Evolutionary conservation across 2,888 invertebrate genomes (phyloP).

Genomic region (Noctua comes): DNA sequence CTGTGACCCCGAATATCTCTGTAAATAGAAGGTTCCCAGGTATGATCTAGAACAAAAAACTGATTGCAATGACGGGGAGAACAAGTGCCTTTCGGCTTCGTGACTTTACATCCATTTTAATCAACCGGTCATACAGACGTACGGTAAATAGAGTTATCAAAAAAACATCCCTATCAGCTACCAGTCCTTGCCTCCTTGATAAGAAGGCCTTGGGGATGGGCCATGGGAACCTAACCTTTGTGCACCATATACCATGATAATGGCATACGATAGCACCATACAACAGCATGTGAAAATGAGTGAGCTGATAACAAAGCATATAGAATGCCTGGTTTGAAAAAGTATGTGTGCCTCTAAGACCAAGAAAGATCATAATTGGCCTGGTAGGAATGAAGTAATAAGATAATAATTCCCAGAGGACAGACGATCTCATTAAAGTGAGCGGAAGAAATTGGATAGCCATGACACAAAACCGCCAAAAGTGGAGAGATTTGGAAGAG

Average conservation of each 20-base stretch:
- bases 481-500: no score
- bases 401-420: background rate
- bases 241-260: slow-evolving; percentile 8
- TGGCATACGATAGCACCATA: background rate
- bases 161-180: background rate
- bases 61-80: no score
- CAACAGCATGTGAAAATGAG: background rate
- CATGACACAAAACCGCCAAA: no score
- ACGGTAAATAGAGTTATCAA: background rate
- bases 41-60: no score
- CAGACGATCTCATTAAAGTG: no score
- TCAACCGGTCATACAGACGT: no score
- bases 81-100: no score
- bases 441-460: no score
- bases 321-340: background rate
- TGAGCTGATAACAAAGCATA: background rate
- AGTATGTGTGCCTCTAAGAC: background rate
- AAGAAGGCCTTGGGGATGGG: background rate
- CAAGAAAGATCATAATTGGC: no score
- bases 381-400: background rate
- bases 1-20: no score
- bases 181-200: background rate
- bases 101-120: no score
- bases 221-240: slow-evolving; percentile 11
- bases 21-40: no score